These are phyloP conservation scores for Ianthella basta DNA, from an alignment of 37 sponge, comb jelly and placozoan genomes.

Conservation along the genomic window DNA sequence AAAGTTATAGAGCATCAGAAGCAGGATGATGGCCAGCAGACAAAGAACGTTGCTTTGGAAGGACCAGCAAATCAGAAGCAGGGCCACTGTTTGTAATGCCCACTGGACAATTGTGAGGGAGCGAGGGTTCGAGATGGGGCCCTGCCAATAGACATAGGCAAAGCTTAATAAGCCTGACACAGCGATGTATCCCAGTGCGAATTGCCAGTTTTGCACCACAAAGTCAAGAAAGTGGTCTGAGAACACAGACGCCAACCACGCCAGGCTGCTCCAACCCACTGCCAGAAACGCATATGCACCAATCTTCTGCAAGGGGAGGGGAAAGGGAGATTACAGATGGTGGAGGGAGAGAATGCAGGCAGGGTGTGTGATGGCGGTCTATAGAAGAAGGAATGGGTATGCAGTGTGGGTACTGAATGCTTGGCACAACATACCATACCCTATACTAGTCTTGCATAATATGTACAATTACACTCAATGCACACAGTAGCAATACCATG, in stretches of 20 bases:
- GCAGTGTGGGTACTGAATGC: not conserved
- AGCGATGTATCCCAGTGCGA: conserved; percentile 41
- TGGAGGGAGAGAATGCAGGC: not conserved
- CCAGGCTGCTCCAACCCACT: conserved; percentile 10
- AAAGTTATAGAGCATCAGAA: conserved; percentile 6
- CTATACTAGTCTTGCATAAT: too few relatives aligned
- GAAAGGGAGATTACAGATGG: not conserved
- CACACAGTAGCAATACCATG: too few relatives aligned
- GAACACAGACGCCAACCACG: not conserved
- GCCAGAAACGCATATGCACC: conserved; percentile 27
- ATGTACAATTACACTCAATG: too few relatives aligned
- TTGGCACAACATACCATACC: not conserved
- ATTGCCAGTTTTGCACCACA: conserved; percentile 42
- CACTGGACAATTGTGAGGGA: conserved; percentile 72
- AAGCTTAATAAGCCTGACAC: conserved; percentile 66
- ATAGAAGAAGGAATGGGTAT: not conserved
- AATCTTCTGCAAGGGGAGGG: not conserved
- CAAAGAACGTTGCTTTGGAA: conserved; percentile 28
- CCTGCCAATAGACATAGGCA: conserved; percentile 62
- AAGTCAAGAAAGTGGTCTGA: not conserved
- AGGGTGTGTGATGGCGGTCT: not conserved
- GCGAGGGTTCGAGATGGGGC: conserved; percentile 23
- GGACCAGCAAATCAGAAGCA: conserved; percentile 41
- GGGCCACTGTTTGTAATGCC: conserved; percentile 51
- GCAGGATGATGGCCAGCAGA: not conserved